phyloP scores from a whole-genome alignment of 2,888 invertebrate genomes.

The Sphaerophoria taeniata region DNA sequence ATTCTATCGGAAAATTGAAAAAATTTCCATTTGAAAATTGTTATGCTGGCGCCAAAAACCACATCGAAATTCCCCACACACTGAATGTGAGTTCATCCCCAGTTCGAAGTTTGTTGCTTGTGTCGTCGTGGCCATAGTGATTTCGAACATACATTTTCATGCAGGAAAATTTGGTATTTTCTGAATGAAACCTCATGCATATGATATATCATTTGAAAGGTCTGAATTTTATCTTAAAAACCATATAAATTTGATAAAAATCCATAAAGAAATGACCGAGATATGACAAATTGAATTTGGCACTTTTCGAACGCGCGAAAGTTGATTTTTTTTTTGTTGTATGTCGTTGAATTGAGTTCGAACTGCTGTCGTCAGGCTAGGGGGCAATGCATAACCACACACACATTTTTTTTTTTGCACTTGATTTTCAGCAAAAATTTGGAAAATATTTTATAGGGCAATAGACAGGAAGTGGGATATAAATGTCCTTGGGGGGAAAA shows the following conservation, averaged over 20 bases:
- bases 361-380: constrained; percentile 69
- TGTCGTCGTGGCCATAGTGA: constrained; percentile 64
- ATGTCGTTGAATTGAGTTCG: constrained; percentile 42
- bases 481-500: constrained; percentile 28
- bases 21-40: constrained; percentile 66
- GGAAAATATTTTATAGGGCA: not conserved
- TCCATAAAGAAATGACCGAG: constrained; percentile 74
- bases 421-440: constrained; percentile 25
- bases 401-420: constrained; percentile 11
- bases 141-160: constrained; percentile 76
- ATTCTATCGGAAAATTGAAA: constrained; percentile 39
- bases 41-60: constrained; percentile 69
- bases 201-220: constrained; percentile 70
- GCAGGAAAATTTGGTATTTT: constrained; percentile 59
- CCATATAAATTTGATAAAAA: constrained; percentile 76
- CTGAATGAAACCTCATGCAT: constrained; percentile 76
- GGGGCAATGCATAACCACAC: constrained; percentile 63
- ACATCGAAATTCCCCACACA: constrained; percentile 37
- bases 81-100: constrained; percentile 53
- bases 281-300: constrained; percentile 76
- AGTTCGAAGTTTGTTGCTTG: constrained; percentile 51
- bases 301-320: constrained; percentile 81
- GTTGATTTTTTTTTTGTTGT: constrained; percentile 43
- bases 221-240: constrained; percentile 77
- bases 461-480: not conserved